Evolutionary conservation across 30 jellyfish, hydroid and myxozoan genomes (phyloP).

Genomic region (Sanderia malayensis): DNA sequence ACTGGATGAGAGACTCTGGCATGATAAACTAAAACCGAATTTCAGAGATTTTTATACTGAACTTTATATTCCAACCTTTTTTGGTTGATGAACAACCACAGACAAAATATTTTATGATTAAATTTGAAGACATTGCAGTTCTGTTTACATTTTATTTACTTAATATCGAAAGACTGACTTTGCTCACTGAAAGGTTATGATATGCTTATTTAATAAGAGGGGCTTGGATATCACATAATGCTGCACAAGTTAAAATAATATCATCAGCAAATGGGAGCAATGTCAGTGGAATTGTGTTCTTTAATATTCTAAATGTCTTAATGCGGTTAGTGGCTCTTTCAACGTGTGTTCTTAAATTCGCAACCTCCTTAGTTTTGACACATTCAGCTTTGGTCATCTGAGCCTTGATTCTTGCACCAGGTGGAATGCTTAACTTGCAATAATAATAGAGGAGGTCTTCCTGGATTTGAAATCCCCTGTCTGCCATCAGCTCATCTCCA

Average conservation of each 20-base stretch:
- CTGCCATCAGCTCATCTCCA: slow-evolving; percentile 75
- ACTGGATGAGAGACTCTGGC: slow-evolving; percentile 2
- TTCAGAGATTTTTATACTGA: slow-evolving; percentile 7
- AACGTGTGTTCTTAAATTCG: slow-evolving; percentile 42
- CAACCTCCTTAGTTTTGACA: slow-evolving; percentile 39
- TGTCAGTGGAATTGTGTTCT: slow-evolving; percentile 16
- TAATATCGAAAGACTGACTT: too few species aligned
- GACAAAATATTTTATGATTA: too few species aligned
- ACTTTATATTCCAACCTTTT: neutral
- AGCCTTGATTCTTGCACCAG: slow-evolving; percentile 57
- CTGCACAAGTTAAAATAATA: slow-evolving; percentile 27
- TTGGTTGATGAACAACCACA: neutral
- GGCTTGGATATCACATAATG: slow-evolving; percentile 39
- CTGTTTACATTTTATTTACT: too few species aligned
- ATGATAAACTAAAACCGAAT: neutral
- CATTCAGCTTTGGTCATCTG: slow-evolving; percentile 60
- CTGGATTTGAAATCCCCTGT: slow-evolving; percentile 55
- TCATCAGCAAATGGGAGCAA: slow-evolving; percentile 50
- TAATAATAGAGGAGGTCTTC: slow-evolving; percentile 39
- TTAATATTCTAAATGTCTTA: slow-evolving; percentile 37
- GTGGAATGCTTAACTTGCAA: slow-evolving; percentile 57
- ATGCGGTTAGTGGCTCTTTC: slow-evolving; percentile 68
- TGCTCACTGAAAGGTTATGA: too few species aligned
- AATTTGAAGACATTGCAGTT: too few species aligned
- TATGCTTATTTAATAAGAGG: slow-evolving; percentile 20